Evolutionary conservation across 2,113 vertebrate species (phyloP), one percentile per base, ranked within the genome.

Genomic region (Callaeas wilsoni): DNA sequence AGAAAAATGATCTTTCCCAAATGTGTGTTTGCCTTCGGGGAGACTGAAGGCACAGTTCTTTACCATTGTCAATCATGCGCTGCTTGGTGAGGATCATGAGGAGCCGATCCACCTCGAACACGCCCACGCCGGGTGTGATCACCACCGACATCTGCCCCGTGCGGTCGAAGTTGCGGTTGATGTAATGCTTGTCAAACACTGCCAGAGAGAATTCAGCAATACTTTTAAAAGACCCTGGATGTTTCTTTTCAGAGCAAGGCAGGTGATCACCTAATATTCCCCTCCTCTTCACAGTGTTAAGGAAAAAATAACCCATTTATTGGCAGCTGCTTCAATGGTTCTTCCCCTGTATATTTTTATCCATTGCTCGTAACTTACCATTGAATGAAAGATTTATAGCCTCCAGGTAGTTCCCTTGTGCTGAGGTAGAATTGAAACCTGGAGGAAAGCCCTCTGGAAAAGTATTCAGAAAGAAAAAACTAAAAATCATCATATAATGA

Each of bases 141-240:
- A 99, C 99, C 94, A 99, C 99, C 0, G 99, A 99, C 99, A 99
- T 99, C 98, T 99, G 99, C 8, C 99, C 99, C 0, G 99, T 99
- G 44, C 99, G 98, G 94, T 99, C 99, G 8, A 99, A 99, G 97
- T 99, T 99, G 11, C 99, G 98, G 97, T 99, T 99, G 98, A 99
- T 99, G 96, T 99, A 99, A 87, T 99, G 99, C 92, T 99, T 99
- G 97, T 99, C 99, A 78, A 99, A 99, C 84, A 99, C 99, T 99
- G 92, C 12, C 16, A 83, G 79, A 84, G 62, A 95, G 20, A 96
- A 89, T 16, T 7, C 37, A 29, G 22, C 22, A 74, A 91, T 2
- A 32, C 39, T 87, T 65, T 8, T 50, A 53, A 30, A 35, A 63
- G 16, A 83, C 20, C 19, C 52, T 13, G 52, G 14, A 71, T 27